These are phyloP conservation scores for Centruroides vittatus DNA, from an alignment of 1,140 invertebrate genomes.

Conservation along the genomic window DNA sequence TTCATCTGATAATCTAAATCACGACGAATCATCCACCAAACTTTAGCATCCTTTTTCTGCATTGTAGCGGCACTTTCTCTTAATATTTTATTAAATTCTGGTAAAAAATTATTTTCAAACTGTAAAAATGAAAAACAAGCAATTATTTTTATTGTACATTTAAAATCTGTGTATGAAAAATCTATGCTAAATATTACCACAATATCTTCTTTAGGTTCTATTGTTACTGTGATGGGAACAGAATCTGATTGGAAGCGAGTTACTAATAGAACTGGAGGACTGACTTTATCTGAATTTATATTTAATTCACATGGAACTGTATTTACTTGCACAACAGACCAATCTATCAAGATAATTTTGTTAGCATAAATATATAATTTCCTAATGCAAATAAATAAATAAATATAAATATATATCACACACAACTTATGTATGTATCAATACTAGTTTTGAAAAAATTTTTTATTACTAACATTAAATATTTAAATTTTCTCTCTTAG, in stretches of 20 bases:
- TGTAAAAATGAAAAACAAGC: not conserved
- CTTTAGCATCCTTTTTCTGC: slow-evolving; percentile 9
- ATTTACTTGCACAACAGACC: slow-evolving; percentile 1
- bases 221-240: not conserved
- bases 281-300: not conserved
- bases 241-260: not conserved
- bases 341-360: slow-evolving; percentile 3
- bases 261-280: not conserved
- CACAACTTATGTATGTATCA: too few species aligned
- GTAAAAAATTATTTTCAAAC: slow-evolving; percentile 9
- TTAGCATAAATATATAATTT: too few species aligned
- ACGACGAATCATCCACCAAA: slow-evolving; percentile 14
- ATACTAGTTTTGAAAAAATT: too few species aligned
- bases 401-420: too few species aligned
- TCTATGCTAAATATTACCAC: not conserved
- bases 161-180: too few species aligned
- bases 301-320: not conserved
- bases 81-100: slow-evolving; percentile 16
- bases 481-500: too few species aligned
- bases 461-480: too few species aligned
- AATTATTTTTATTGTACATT: too few species aligned
- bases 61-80: slow-evolving; percentile 11
- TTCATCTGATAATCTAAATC: slow-evolving; percentile 9
- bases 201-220: not conserved
- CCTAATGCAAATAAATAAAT: too few species aligned